A percentile compares a stretch with the other conserved stretches of the same genome.
These are phyloP conservation scores for Crioceris asparagi DNA, from an alignment of 2,888 invertebrate species.

Conservation along the genomic window DNA sequence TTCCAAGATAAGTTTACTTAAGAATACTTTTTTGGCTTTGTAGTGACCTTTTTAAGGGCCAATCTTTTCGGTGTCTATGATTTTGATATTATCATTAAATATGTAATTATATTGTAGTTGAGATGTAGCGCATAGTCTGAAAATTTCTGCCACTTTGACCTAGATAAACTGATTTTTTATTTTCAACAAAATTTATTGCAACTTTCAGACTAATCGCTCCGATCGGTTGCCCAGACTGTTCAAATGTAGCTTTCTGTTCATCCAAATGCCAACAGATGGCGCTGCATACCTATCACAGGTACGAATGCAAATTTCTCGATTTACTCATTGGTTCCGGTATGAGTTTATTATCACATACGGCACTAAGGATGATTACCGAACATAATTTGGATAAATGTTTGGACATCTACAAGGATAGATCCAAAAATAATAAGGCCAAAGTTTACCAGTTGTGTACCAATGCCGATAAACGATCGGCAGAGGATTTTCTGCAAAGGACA, in stretches of 20 bases:
- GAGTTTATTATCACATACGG: slow-evolving; percentile 67
- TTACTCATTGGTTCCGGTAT: slow-evolving; percentile 66
- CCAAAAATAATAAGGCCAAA: slow-evolving; percentile 33
- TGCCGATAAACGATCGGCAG: slow-evolving; percentile 46
- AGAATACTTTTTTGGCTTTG: too few relatives aligned
- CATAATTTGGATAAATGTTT: slow-evolving; percentile 43
- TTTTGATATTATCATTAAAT: too few relatives aligned
- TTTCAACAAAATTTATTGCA: too few relatives aligned
- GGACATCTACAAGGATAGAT: slow-evolving; percentile 40
- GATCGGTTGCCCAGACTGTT: slow-evolving; percentile 61
- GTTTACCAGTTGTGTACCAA: slow-evolving; percentile 60
- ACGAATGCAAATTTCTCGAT: slow-evolving; percentile 65
- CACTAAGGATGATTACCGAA: slow-evolving; percentile 68
- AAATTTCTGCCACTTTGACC: too few relatives aligned
- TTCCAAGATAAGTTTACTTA: too few relatives aligned
- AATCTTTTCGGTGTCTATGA: too few relatives aligned
- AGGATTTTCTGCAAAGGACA: slow-evolving; percentile 64
- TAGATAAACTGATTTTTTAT: too few relatives aligned
- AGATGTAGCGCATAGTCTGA: too few relatives aligned
- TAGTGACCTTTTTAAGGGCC: too few relatives aligned
- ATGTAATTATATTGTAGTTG: too few relatives aligned
- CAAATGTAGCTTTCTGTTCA: slow-evolving; percentile 68
- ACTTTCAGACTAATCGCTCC: slow-evolving; percentile 49
- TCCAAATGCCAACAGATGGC: slow-evolving; percentile 54
- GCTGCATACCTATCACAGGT: slow-evolving; percentile 54